Percentiles rank a stretch among this genome's conserved stretches.
These are phyloP conservation scores for Lagopus leucura DNA, from an alignment of 2,113 vertebrate species.

Conservation along the genomic window DNA sequence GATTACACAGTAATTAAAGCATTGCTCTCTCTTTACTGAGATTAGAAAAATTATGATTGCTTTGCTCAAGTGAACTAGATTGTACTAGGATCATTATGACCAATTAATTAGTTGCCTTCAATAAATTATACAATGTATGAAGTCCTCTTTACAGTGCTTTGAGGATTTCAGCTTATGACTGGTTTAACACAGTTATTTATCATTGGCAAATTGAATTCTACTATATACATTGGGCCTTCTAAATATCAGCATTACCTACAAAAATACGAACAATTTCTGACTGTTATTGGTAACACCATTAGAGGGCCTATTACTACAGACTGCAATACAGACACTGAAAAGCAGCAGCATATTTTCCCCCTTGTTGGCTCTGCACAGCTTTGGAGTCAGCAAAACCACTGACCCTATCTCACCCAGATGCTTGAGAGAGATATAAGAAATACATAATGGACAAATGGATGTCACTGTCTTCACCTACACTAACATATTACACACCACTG, in stretches of 20 bases:
- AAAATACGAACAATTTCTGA: neutral
- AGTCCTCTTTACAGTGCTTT: neutral
- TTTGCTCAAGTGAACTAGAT: neutral
- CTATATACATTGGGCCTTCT: neutral
- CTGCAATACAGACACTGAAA: neutral
- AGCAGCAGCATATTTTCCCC: fast-evolving
- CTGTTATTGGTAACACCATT: neutral
- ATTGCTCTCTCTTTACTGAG: neutral
- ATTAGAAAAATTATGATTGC: neutral
- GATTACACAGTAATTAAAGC: conserved; percentile 35
- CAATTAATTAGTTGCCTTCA: neutral
- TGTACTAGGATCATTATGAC: neutral
- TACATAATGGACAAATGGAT: neutral
- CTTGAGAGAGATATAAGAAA: neutral
- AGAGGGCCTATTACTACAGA: neutral
- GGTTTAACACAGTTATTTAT: neutral
- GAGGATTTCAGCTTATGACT: neutral
- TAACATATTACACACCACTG: fast-evolving
- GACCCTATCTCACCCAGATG: neutral
- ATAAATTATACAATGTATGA: neutral
- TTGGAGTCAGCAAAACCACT: neutral
- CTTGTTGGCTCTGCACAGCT: neutral
- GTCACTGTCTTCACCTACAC: neutral
- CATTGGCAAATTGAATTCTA: neutral
- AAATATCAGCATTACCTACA: neutral